Base-by-base conservation (phyloP, 2,113 vertebrate species). In the Gnathonemus echidnorhynchus region DNA sequence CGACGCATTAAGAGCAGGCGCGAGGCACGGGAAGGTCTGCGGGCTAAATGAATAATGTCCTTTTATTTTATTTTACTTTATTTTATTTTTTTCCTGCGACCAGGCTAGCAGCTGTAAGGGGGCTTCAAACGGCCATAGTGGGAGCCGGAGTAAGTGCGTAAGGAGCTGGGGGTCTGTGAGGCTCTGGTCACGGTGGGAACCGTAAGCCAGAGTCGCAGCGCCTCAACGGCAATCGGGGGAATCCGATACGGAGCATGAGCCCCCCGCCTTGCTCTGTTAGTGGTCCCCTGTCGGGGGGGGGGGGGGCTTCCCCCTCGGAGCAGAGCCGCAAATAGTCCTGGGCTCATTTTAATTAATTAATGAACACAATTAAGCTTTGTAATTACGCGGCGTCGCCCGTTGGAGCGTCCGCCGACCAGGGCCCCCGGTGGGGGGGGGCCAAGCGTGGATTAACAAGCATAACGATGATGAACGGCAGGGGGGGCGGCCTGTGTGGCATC, bases 361-460 rank as follows among this genome's bases (percentile, higher is more conserved):
- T 87, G 48, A 87, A 87, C 48, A 87, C 86, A 52, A 52, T 87
- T 87, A 87, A 87, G 86, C n/a, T 53, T 53, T 87, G 86, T 87
- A 87, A 87, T 87, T 53, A 87, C 15, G 48, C 7, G 10, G 86
- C 17, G n/a, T 87, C 48, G 50, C 86, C 48, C 27, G 86, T 35
- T 53, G 4, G n/a, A 31, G 27, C 49, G 48, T 87, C 85, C 49
- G n/a, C n/a, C 27, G 8, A 39, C n/a, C 31, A n/a, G 31, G 15
- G 50, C 48, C 13, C 86, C 24, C 13, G 48, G 48, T 19, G 48
- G 83, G 45, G 83, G 80, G 13, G 19, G 2, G n/a, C 45, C 39
- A 19, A 39, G 35, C 17, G 31, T 42, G 27, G 31, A 80, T 80
- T 42, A 80, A 3, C 74, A 11, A 42, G 74, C 31, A 80, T 42